Base-by-base conservation (phyloP, 2,113 vertebrate species). In the Burhinus oedicnemus region DNA sequence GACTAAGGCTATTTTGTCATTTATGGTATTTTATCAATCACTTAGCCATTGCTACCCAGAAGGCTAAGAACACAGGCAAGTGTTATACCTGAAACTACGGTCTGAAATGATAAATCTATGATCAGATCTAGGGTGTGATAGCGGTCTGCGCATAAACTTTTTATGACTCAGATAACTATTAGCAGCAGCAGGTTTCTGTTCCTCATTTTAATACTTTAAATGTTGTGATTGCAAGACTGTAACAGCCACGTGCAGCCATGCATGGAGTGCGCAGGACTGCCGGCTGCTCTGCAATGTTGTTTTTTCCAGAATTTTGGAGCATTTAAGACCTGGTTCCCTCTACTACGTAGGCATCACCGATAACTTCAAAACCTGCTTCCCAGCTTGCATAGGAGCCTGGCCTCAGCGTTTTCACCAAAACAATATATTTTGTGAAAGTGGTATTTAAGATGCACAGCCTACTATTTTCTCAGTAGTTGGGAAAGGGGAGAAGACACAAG, bases 191-290 rank as follows among this genome's bases (percentile, higher is more conserved):
- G 15, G 2, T 80, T 89, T 64, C 27, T 2, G 3, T 66, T 75
- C 55, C 7, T 86, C 1, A 0, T 38, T 93, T 83, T 65, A 64
- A 22, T 61, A 7, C 32, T 83, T 76, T 42, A 38, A 78, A 61
- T 52, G 9, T 3, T 87, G 55, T 38, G 45, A 49, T 75, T 89
- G 8, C 14, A 47, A 44, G 11, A 10, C 58, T 19, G 11, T 20
- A 22, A 1, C 19, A 55, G 58, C 44, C 18, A 0, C 11, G 25
- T 32, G 38, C 21, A 36, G 15, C 5, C 5, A 0, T 0, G 0
- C 18, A 4, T 11, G 15, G 32, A 22, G 10, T 30, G 36, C 1
- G 0, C 52, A 44, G 51, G 12, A 3, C 51, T 38, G 70, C 34
- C 26, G 27, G 32, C 27, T 0, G 0, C 74, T 58, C 38, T 11